Evolutionary conservation across 2,888 invertebrate genomes (phyloP).

Genomic region (Drosophila sordidapex): DNA sequence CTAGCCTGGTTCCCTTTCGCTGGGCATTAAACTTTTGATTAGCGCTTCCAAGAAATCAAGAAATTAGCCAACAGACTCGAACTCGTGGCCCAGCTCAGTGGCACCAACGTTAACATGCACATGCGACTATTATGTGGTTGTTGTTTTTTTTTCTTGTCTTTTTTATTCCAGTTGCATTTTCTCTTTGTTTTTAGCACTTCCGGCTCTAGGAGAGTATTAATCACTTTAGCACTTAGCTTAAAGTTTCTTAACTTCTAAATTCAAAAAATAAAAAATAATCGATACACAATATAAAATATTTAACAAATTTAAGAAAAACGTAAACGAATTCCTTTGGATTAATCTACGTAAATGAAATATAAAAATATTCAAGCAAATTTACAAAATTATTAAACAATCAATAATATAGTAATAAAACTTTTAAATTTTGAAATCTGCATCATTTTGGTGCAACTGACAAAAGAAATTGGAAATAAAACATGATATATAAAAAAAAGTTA

Average conservation of each 20-base stretch:
- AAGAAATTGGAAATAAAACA: not conserved
- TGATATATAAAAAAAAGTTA: not conserved
- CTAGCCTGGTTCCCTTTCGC: constrained; percentile 17
- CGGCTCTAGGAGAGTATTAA: constrained; percentile 27
- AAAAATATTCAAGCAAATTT: not conserved
- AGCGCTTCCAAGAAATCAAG: constrained; percentile 70
- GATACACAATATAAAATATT: not conserved
- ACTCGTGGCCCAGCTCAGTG: constrained; percentile 5
- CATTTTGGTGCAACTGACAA: no score
- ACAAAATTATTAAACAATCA: not conserved
- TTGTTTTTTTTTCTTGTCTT: constrained; percentile 9
- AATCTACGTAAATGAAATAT: not conserved
- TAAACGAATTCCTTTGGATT: not conserved
- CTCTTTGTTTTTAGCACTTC: constrained; percentile 43
- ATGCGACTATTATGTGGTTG: constrained; percentile 19
- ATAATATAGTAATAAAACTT: not conserved
- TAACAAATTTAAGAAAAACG: not conserved
- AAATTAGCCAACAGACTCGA: constrained; percentile 64
- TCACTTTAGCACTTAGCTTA: constrained; percentile 50
- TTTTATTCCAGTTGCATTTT: constrained; percentile 13
- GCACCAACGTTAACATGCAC: constrained; percentile 29
- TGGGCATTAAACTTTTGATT: constrained; percentile 72
- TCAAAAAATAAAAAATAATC: no score
- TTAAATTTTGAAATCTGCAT: not conserved
- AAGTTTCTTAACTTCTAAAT: constrained; percentile 2